Conservation (phyloP, 2,113 vertebrate species). For the Australoheros scitulus region DNA sequence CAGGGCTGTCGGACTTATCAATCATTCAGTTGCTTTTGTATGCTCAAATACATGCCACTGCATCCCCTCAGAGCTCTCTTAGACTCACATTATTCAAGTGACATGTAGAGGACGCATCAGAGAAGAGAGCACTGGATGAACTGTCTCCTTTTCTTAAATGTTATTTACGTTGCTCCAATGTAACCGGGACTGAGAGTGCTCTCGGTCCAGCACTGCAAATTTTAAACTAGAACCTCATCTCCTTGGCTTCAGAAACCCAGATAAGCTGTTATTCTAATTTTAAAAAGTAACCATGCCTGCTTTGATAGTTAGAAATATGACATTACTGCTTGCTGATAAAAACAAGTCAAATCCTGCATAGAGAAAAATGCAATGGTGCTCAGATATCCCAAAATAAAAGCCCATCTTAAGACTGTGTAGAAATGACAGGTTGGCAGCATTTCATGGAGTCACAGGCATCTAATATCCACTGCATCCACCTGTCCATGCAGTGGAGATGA, state of each 20-base stretch:
- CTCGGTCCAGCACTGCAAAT: background rate
- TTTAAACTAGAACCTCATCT: accelerated
- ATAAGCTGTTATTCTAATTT: background rate
- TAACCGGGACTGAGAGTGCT: background rate
- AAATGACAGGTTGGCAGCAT: background rate
- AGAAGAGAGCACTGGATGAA: background rate
- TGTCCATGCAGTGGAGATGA: accelerated
- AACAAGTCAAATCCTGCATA: background rate
- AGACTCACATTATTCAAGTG: slow-evolving; percentile 22
- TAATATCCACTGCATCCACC: background rate
- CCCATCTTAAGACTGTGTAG: background rate
- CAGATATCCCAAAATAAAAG: background rate
- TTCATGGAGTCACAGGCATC: background rate
- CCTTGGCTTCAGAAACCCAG: accelerated
- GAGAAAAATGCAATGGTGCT: background rate
- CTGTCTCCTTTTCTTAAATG: background rate
- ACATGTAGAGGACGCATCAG: slow-evolving; percentile 36
- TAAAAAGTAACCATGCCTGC: background rate
- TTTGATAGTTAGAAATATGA: background rate
- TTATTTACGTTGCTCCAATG: background rate
- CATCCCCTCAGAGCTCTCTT: slow-evolving; percentile 3
- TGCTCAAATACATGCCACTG: background rate
- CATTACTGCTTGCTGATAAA: background rate
- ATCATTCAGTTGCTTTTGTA: background rate
- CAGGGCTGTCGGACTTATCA: background rate